phyloP scores from a whole-genome alignment of 2,797 vertebrate genomes.

The Dipus sagitta region DNA sequence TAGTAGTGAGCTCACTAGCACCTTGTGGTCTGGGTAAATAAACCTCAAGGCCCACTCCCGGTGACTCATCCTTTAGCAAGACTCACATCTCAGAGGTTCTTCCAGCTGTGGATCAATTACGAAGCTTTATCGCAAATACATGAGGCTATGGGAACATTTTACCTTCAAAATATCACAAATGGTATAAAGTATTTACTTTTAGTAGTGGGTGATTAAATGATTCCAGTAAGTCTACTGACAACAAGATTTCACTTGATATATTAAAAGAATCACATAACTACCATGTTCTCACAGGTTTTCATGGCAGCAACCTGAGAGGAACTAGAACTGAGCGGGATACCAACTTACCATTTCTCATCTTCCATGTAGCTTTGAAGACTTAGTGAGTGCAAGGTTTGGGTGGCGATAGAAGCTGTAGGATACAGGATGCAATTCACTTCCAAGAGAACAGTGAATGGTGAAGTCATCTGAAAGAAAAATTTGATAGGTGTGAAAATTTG shows the following conservation, averaged over 20 bases:
- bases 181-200: not conserved
- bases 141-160: too few relatives aligned
- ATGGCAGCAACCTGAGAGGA: not conserved
- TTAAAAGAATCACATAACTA: not conserved
- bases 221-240: not conserved
- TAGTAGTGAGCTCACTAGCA: too few relatives aligned
- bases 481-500: not conserved
- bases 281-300: not conserved
- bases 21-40: too few relatives aligned
- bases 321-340: not conserved
- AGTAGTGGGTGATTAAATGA: not conserved
- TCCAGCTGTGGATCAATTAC: too few relatives aligned
- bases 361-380: not conserved
- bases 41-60: too few relatives aligned
- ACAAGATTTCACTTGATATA: too few relatives aligned
- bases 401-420: not conserved
- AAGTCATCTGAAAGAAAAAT: not conserved
- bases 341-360: rapidly evolving
- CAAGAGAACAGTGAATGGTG: not conserved
- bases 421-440: not conserved
- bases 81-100: too few relatives aligned
- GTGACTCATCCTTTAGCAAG: too few relatives aligned
- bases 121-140: too few relatives aligned
- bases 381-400: not conserved
- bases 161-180: too few relatives aligned